These are phyloP conservation scores for Oreonectes daqikongensis DNA, from an alignment of 2,797 vertebrate genomes.

Conservation along the genomic window DNA sequence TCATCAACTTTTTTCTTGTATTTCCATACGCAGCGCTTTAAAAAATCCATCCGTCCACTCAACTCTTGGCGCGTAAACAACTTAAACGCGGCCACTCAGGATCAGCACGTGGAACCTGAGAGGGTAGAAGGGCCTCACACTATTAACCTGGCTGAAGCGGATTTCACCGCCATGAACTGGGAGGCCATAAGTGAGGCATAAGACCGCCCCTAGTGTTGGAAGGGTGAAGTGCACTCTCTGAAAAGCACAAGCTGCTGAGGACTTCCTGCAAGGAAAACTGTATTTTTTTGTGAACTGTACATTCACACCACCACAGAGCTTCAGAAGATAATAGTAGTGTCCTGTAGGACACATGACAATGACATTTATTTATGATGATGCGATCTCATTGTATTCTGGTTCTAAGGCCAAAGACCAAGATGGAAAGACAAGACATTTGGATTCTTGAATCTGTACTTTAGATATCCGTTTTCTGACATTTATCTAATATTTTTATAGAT, in stretches of 20 bases:
- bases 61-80: constrained; percentile 81
- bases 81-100: constrained; percentile 49
- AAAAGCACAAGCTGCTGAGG: neutral
- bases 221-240: neutral
- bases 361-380: constrained; percentile 6
- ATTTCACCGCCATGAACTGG: constrained; percentile 72
- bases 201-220: constrained; percentile 35
- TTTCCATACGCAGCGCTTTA: constrained; percentile 73
- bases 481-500: constrained; percentile 6
- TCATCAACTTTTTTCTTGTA: neutral
- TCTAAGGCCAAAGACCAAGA: neutral
- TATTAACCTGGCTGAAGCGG: constrained; percentile 76
- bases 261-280: constrained; percentile 25
- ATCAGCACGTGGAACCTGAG: constrained; percentile 53
- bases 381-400: neutral
- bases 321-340: neutral
- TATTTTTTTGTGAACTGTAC: too few relatives aligned
- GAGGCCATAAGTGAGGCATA: constrained; percentile 67
- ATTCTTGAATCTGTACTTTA: neutral
- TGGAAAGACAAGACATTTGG: neutral
- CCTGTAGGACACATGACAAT: neutral
- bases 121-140: constrained; percentile 75
- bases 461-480: constrained; percentile 1
- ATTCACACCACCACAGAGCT: neutral
- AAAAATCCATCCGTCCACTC: constrained; percentile 78